Evolutionary conservation across 2,113 vertebrate species (phyloP).

Genomic region (Ictidomys tridecemlineatus): DNA sequence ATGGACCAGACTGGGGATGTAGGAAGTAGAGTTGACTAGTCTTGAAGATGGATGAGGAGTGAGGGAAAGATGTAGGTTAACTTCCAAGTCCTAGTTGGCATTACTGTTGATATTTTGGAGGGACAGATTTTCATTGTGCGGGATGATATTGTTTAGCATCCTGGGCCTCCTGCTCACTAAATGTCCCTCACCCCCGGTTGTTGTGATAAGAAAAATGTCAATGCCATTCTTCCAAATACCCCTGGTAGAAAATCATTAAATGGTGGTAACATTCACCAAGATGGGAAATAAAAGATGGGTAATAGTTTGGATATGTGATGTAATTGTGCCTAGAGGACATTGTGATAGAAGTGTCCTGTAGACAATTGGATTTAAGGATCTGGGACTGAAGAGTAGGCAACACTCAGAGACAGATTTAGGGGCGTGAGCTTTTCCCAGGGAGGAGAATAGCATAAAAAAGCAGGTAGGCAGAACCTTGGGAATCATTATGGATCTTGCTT

Average conservation of each 20-base stretch:
- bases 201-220: conserved; percentile 5
- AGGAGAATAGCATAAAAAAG: background rate
- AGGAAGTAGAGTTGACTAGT: background rate
- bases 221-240: background rate
- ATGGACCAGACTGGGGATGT: background rate
- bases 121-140: background rate
- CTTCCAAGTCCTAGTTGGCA: conserved; percentile 6
- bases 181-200: background rate
- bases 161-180: background rate
- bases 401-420: background rate
- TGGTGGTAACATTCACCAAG: background rate
- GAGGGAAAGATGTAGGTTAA: background rate
- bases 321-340: background rate
- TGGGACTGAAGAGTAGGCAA: background rate
- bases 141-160: background rate
- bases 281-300: conserved; percentile 19
- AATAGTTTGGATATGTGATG: background rate
- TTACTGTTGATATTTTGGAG: background rate
- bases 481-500: background rate
- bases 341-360: background rate
- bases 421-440: background rate
- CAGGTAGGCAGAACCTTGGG: background rate
- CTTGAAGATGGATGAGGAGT: background rate
- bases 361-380: background rate
- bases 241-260: conserved; percentile 8